A percentile compares a stretch with the other conserved stretches of the same genome.
Evolutionary conservation across 2,113 vertebrate genomes (phyloP).

Genomic region (Zosterops pallidus): DNA sequence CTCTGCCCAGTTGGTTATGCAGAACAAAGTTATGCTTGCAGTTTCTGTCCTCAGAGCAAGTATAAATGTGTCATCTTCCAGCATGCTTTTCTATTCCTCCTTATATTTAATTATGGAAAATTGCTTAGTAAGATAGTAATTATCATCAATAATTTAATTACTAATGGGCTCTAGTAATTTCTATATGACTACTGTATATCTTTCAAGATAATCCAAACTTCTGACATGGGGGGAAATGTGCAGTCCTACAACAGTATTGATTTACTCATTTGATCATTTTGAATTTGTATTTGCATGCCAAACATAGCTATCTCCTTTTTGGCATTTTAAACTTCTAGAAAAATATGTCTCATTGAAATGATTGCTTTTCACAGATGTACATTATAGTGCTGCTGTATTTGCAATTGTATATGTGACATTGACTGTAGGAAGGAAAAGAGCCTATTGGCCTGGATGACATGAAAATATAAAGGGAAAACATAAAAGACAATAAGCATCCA

Average conservation of each 20-base stretch:
- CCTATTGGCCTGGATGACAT: not conserved
- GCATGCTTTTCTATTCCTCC: not conserved
- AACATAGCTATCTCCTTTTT: not conserved
- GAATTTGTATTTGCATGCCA: not conserved
- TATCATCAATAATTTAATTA: not conserved
- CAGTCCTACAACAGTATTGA: not conserved
- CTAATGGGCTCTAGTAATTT: not conserved
- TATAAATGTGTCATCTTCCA: not conserved
- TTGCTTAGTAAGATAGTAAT: not conserved
- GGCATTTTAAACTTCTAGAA: not conserved
- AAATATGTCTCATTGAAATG: not conserved
- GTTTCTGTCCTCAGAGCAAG: not conserved
- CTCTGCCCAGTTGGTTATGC: not conserved
- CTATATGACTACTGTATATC: not conserved
- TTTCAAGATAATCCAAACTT: not conserved
- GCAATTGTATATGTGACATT: not conserved
- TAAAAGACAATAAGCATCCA: not conserved
- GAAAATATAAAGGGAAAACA: not conserved
- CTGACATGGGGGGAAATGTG: not conserved
- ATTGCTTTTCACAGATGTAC: not conserved
- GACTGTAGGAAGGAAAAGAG: not conserved
- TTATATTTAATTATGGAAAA: not conserved
- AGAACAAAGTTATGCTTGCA: not conserved
- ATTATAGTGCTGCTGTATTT: not conserved
- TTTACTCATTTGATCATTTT: not conserved